phyloP scores from a whole-genome alignment of 2,888 invertebrate genomes.

The Drosophila anomalata region DNA sequence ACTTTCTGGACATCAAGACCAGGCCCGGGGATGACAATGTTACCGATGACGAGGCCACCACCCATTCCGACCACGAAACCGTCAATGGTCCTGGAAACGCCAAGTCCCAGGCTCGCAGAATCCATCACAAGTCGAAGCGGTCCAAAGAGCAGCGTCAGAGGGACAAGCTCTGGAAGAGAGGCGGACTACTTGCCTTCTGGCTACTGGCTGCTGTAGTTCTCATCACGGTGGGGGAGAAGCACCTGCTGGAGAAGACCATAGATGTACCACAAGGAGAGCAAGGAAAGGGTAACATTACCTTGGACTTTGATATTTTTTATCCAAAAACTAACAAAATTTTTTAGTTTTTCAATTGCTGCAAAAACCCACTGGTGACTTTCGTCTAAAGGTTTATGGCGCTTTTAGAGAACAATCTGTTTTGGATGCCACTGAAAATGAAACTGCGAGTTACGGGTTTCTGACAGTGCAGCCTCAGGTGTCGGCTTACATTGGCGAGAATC shows the following conservation, averaged over 20 bases:
- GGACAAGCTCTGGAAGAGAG: conserved; percentile 71
- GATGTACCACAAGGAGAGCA: conserved; percentile 75
- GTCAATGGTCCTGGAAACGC: conserved; percentile 60
- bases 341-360: conserved; percentile 66
- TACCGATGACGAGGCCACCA: conserved; percentile 79
- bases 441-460: conserved; percentile 56
- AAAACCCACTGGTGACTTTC: conserved; percentile 80
- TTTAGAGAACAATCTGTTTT: conserved; percentile 62
- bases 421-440: conserved; percentile 57
- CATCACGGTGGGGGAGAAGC: conserved; percentile 81
- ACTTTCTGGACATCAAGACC: conserved; percentile 60
- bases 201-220: conserved; percentile 74
- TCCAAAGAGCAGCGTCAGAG: conserved; percentile 65
- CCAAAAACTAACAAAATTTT: background rate
- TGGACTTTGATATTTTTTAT: background rate
- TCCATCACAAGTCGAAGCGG: conserved; percentile 69
- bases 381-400: conserved; percentile 73
- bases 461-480: conserved; percentile 79
- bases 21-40: conserved; percentile 54
- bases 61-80: conserved; percentile 75
- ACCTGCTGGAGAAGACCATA: conserved; percentile 79
- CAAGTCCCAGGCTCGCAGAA: conserved; percentile 56
- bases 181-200: conserved; percentile 80
- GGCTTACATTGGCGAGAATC: conserved; percentile 46
- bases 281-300: conserved; percentile 72